Evolutionary conservation across 2,113 vertebrate genomes (phyloP).

Genomic region (Cottus gobio): DNA sequence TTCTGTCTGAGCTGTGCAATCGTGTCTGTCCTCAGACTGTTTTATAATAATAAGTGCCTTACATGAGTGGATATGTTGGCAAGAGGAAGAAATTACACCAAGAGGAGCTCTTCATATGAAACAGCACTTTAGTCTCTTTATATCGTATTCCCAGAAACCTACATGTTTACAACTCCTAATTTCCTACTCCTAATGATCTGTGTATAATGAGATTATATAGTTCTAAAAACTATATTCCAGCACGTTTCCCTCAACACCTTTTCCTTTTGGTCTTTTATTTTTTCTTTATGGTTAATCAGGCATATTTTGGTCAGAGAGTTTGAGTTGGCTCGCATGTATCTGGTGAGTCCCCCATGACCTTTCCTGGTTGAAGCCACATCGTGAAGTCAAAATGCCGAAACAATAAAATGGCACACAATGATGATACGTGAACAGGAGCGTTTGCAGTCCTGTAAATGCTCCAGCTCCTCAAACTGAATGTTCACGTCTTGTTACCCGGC

Average conservation of each 20-base stretch:
- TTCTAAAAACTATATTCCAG: neutral
- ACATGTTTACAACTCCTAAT: neutral
- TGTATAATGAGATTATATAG: neutral
- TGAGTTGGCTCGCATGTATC: neutral
- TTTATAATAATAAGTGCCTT: constrained; percentile 41
- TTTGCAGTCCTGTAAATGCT: too few relatives aligned
- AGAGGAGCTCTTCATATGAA: neutral
- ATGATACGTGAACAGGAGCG: too few relatives aligned
- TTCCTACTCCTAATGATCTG: neutral
- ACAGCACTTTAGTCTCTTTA: neutral
- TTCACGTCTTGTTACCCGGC: too few relatives aligned
- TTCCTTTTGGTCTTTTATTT: neutral
- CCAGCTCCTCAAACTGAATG: too few relatives aligned
- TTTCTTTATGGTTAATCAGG: too few relatives aligned
- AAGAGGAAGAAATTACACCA: neutral
- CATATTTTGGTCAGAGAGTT: neutral
- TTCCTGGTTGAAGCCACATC: neutral
- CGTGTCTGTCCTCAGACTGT: constrained; percentile 44
- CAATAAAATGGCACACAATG: too few relatives aligned
- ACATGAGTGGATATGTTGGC: constrained; percentile 21
- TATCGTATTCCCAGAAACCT: neutral
- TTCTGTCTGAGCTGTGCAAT: constrained; percentile 56
- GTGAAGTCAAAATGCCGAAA: too few relatives aligned
- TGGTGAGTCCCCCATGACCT: neutral
- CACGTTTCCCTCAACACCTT: neutral